Conservation (phyloP, 2,113 vertebrate genomes). For the Struthidea cinerea region DNA sequence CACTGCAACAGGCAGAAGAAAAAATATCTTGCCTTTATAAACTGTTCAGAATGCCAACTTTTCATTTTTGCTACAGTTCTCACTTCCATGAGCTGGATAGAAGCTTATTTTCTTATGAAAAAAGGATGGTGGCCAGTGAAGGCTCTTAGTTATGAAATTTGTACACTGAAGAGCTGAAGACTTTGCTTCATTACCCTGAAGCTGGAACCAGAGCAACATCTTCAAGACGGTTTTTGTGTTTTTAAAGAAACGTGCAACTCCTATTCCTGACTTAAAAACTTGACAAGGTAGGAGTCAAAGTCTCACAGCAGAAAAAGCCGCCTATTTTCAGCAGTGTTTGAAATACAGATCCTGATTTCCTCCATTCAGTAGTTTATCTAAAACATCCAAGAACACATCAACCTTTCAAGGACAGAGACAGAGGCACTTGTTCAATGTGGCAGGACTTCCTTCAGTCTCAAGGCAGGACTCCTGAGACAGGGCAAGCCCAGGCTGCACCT, state of each 20-base stretch:
- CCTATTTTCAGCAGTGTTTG: neutral
- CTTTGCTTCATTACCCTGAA: neutral
- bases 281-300: neutral
- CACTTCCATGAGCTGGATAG: neutral
- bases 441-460: neutral
- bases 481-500: neutral
- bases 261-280: neutral
- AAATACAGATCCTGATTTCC: neutral
- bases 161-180: neutral
- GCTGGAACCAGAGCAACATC: neutral
- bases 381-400: neutral
- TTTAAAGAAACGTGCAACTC: neutral
- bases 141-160: neutral
- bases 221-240: neutral
- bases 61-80: neutral
- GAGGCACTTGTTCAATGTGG: neutral
- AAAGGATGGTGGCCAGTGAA: neutral
- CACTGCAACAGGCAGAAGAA: neutral
- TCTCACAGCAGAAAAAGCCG: neutral
- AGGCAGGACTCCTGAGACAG: neutral
- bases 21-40: neutral
- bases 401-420: neutral
- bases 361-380: neutral
- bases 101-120: neutral
- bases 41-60: neutral